Percentiles rank a stretch among this genome's conserved stretches.
Evolutionary conservation across 2,888 invertebrate species (phyloP).

Genomic region (Drosophila ezoana): DNA sequence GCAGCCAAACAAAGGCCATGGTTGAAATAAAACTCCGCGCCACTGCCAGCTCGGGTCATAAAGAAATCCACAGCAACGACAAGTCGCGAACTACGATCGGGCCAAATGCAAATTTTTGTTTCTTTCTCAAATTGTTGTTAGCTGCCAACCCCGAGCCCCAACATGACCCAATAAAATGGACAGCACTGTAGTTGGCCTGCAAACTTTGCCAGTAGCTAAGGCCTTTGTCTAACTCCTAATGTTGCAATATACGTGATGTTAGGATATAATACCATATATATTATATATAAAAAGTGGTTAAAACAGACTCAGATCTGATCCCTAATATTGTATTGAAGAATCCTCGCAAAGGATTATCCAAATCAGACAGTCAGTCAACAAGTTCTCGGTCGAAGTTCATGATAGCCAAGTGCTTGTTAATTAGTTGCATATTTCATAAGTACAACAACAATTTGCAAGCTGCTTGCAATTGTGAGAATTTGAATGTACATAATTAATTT

Average conservation of each 20-base stretch:
- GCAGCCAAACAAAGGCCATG: slow-evolving; percentile 72
- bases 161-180: slow-evolving; percentile 45
- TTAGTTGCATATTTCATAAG: too few relatives aligned
- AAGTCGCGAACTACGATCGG: slow-evolving; percentile 64
- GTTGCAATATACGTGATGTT: neutral
- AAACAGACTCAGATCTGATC: too few relatives aligned
- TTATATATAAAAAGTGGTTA: neutral
- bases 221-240: neutral
- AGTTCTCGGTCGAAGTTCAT: too few relatives aligned
- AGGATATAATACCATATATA: neutral
- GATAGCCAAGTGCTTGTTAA: too few relatives aligned
- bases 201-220: neutral
- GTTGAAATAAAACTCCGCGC: slow-evolving; percentile 57
- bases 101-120: slow-evolving; percentile 69
- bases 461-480: too few relatives aligned
- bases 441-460: too few relatives aligned
- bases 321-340: too few relatives aligned
- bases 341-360: too few relatives aligned
- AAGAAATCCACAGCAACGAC: slow-evolving; percentile 64
- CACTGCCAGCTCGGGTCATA: slow-evolving; percentile 65
- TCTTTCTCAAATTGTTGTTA: slow-evolving; percentile 23
- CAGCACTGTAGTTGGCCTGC: slow-evolving; percentile 35
- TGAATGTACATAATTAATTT: too few relatives aligned
- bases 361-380: too few relatives aligned
- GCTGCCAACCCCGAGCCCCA: slow-evolving; percentile 6